Evolutionary conservation across 2,888 invertebrate species (phyloP).

Genomic region (Ectemnius cavifrons): DNA sequence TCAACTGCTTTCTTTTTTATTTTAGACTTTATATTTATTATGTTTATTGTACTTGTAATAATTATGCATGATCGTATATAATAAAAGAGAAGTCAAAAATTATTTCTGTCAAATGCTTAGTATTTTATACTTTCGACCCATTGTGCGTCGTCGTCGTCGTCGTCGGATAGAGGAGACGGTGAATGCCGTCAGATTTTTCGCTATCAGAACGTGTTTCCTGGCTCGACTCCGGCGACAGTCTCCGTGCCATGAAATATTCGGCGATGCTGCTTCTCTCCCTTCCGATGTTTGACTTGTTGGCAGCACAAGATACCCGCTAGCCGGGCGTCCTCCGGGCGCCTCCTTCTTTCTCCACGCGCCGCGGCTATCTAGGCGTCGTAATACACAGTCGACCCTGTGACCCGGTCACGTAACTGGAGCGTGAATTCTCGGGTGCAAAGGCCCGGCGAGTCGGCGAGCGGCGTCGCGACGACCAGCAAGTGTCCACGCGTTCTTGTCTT

Average conservation of each 20-base stretch:
- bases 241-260: conserved; percentile 2
- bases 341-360: not conserved
- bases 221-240: conserved; percentile 1
- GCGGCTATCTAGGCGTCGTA: not conserved
- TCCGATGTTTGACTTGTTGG: conserved; percentile 17
- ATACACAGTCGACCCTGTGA: conserved; percentile 50
- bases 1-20: too few species aligned
- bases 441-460: conserved; percentile 22
- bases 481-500: not conserved
- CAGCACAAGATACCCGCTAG: not conserved
- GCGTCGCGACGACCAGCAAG: conserved; percentile 45
- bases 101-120: too few species aligned
- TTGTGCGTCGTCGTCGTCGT: not conserved
- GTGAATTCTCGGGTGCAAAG: conserved; percentile 49
- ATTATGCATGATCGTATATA: too few species aligned
- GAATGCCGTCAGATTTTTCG: not conserved
- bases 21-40: too few species aligned
- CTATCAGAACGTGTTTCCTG: not conserved
- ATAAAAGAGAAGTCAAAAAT: not conserved
- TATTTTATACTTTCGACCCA: not conserved
- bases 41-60: too few species aligned
- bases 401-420: conserved; percentile 61
- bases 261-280: not conserved
- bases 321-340: not conserved
- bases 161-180: not conserved